Evolutionary conservation across 2,797 vertebrate species (phyloP).

Genomic region (Pantherophis vulpinus): DNA sequence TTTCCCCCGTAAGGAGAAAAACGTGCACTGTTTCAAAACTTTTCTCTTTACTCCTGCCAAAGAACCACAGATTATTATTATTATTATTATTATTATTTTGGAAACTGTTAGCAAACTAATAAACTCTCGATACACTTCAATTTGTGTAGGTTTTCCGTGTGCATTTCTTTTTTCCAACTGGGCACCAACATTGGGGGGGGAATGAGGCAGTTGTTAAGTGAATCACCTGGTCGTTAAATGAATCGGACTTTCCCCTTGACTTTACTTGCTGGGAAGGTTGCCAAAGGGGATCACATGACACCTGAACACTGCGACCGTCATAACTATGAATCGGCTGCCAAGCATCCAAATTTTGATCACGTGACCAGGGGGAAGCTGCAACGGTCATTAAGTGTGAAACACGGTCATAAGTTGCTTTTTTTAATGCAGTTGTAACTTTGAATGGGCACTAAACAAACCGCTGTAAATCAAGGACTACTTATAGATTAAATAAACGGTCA

Average conservation of each 20-base stretch:
- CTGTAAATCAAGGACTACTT: too few relatives aligned
- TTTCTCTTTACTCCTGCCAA: conserved; percentile 65
- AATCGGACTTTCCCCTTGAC: neutral
- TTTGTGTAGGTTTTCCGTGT: conserved; percentile 59
- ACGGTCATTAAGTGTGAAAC: neutral
- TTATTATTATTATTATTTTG: conserved; percentile 48
- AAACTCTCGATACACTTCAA: conserved; percentile 72
- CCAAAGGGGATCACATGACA: too few relatives aligned
- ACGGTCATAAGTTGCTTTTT: too few relatives aligned
- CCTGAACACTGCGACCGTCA: too few relatives aligned
- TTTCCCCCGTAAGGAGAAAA: conserved; percentile 70
- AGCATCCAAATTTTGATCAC: neutral
- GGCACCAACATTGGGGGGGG: too few relatives aligned
- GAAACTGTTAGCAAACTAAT: conserved; percentile 74
- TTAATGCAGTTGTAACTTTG: too few relatives aligned
- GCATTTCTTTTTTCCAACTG: conserved; percentile 53
- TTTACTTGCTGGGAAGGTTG: neutral
- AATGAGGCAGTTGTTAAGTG: neutral
- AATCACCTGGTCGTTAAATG: neutral
- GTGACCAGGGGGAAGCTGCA: neutral
- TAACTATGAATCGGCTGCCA: too few relatives aligned
- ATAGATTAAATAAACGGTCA: too few relatives aligned
- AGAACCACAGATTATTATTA: conserved; percentile 56
- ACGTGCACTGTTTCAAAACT: conserved; percentile 63
- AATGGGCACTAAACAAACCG: too few relatives aligned